Evolutionary conservation across 2,113 vertebrate species (phyloP).

Genomic region (Brachionichthys hirsutus): DNA sequence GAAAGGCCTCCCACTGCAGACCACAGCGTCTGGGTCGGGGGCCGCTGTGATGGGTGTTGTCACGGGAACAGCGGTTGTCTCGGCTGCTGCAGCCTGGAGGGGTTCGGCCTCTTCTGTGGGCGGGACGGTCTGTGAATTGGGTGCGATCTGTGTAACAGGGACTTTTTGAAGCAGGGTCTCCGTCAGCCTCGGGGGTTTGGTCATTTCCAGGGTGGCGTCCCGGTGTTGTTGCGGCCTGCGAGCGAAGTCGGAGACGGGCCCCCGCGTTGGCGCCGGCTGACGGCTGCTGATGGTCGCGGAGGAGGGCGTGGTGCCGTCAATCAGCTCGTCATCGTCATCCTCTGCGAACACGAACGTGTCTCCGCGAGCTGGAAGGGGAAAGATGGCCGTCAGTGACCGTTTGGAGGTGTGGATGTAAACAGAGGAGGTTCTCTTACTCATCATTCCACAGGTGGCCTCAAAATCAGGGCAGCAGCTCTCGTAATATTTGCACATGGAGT

Average conservation of each 20-base stretch:
- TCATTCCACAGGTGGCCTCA: constrained; percentile 73
- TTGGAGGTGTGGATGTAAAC: not conserved
- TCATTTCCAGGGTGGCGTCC: constrained; percentile 37
- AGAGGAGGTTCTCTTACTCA: constrained; percentile 74
- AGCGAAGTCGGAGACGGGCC: constrained; percentile 12
- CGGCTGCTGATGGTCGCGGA: not conserved
- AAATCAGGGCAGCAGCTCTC: constrained; percentile 92
- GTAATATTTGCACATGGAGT: constrained; percentile 91
- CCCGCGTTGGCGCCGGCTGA: not conserved
- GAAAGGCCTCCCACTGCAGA: constrained; percentile 85
- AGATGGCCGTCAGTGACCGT: not conserved
- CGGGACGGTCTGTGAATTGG: not conserved
- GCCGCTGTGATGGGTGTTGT: constrained; percentile 33
- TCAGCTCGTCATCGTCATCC: constrained; percentile 80
- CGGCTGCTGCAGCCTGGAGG: not conserved
- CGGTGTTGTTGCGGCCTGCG: not conserved
- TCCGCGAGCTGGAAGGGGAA: constrained; percentile 79
- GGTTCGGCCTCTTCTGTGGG: not conserved
- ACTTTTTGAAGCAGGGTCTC: not conserved
- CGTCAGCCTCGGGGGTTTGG: not conserved
- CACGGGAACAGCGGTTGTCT: constrained; percentile 20
- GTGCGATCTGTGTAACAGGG: not conserved
- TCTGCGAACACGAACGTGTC: constrained; percentile 87
- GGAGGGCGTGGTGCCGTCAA: constrained; percentile 31
- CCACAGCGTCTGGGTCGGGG: constrained; percentile 68